Conservation (phyloP, 2,888 invertebrate species). For the Nymphalis polychloros region DNA sequence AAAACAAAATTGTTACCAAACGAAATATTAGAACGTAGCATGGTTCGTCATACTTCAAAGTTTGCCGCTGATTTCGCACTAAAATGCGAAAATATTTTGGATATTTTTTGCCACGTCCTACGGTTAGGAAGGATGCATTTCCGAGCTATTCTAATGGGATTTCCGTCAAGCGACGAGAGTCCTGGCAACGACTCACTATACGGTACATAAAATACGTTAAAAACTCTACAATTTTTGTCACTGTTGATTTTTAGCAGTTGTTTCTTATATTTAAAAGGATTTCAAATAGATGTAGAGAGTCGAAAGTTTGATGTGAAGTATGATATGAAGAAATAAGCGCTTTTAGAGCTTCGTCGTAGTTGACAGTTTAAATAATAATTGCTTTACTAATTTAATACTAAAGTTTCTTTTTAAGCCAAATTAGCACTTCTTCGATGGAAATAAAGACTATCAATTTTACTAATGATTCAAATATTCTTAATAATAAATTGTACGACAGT, state of each 20-base stretch:
- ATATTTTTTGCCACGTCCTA: slow-evolving; percentile 24
- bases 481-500: no score
- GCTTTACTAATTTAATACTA: no score
- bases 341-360: neutral
- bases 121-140: slow-evolving; percentile 32
- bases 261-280: slow-evolving; percentile 16
- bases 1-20: no score
- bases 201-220: slow-evolving; percentile 18
- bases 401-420: no score
- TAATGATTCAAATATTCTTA: no score
- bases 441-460: no score
- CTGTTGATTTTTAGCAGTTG: slow-evolving; percentile 18
- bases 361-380: no score
- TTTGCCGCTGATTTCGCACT: neutral
- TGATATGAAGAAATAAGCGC: neutral
- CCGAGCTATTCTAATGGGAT: slow-evolving; percentile 39
- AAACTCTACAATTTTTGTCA: slow-evolving; percentile 20
- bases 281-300: slow-evolving; percentile 3
- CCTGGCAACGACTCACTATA: slow-evolving; percentile 27
- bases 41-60: neutral
- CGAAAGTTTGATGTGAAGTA: neutral
- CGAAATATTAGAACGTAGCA: no score
- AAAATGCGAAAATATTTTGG: slow-evolving; percentile 15
- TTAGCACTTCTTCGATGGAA: no score
- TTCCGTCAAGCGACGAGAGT: slow-evolving; percentile 34